Conservation (phyloP, 2,888 invertebrate species). For the Limnephilus lunatus region DNA sequence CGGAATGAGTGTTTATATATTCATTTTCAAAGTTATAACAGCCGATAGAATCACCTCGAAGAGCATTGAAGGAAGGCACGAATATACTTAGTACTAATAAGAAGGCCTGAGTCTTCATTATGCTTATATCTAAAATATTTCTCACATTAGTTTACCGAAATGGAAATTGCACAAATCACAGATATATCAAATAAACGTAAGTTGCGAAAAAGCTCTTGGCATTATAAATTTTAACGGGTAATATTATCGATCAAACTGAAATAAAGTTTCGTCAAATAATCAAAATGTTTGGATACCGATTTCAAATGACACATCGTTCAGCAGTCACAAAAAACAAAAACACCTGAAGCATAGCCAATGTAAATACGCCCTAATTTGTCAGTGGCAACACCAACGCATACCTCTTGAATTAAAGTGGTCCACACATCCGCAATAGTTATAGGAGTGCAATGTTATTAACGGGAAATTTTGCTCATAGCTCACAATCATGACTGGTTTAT, state of each 20-base stretch:
- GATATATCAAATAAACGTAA: neutral
- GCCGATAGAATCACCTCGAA: conserved; percentile 54
- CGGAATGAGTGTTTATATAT: conserved; percentile 70
- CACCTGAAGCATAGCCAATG: neutral
- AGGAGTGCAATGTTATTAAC: neutral
- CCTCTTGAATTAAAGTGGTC: neutral
- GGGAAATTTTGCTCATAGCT: neutral
- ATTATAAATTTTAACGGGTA: neutral
- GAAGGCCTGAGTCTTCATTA: neutral
- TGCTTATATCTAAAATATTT: neutral
- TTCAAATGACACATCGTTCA: conserved; percentile 31
- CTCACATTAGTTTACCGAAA: neutral
- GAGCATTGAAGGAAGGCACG: conserved; percentile 33
- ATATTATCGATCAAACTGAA: conserved; percentile 5
- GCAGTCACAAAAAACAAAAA: conserved; percentile 42
- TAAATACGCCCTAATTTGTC: conserved; percentile 20
- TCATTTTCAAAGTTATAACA: conserved; percentile 56
- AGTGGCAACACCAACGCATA: conserved; percentile 14
- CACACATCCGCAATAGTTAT: neutral
- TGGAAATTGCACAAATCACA: neutral
- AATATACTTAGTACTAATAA: conserved; percentile 8
- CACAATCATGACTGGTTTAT: too few species aligned
- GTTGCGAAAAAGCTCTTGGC: neutral
- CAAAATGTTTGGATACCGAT: conserved; percentile 8
- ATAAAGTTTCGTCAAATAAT: neutral